Evolutionary conservation across 2,797 vertebrate genomes (phyloP).

Genomic region (Acrocephalus scirpaceus): DNA sequence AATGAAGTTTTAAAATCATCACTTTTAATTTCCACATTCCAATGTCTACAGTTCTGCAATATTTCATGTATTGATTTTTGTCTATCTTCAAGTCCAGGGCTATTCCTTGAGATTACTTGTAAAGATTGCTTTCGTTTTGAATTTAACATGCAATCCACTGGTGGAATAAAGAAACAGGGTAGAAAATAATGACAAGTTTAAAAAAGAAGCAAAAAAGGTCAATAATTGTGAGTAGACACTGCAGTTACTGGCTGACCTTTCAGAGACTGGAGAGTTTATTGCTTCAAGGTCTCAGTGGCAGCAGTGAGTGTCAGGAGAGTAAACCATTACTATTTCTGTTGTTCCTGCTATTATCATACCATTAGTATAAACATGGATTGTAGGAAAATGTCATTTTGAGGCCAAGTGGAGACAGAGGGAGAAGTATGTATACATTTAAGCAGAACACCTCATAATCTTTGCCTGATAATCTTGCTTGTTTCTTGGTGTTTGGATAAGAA

Average conservation of each 20-base stretch:
- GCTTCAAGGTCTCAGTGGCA: neutral
- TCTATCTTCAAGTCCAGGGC: neutral
- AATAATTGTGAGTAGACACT: neutral
- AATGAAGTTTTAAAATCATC: neutral
- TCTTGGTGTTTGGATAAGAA: neutral
- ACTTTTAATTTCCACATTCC: neutral
- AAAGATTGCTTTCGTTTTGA: neutral
- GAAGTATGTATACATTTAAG: neutral
- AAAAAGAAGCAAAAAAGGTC: neutral
- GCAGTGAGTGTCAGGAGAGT: neutral
- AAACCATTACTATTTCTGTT: neutral
- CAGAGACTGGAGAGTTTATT: neutral
- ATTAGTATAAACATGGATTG: neutral
- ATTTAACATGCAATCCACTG: neutral
- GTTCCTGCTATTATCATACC: neutral
- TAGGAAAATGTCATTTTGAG: neutral
- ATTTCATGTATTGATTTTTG: neutral
- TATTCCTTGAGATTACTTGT: neutral
- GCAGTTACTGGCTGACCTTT: neutral
- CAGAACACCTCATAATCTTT: neutral
- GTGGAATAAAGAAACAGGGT: neutral
- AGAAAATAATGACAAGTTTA: neutral
- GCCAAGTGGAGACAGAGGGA: neutral
- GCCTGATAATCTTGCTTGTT: neutral
- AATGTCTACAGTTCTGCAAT: neutral